Evolutionary conservation across 1,140 invertebrate species (phyloP), one percentile per base, ranked within the genome.

Genomic region (Temnothorax nylanderi): DNA sequence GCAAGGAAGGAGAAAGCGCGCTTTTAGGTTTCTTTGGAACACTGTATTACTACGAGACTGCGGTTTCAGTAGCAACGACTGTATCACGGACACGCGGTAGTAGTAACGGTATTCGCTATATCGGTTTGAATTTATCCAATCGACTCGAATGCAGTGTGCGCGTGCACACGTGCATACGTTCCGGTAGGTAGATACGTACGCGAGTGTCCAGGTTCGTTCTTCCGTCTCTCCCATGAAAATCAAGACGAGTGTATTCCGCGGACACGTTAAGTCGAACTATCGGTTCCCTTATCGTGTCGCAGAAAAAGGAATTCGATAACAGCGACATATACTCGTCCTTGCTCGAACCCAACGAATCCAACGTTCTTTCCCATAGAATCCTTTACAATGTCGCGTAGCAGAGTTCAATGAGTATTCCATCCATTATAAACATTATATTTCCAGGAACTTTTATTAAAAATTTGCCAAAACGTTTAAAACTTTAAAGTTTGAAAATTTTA

Each of bases 71-170:
- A 91, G 89, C 87, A 85, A 91, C 58, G 87, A 86, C 89, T 88
- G 74, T 88, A 91, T 90, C 89, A 76, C 49, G 21, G 69, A 72
- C 58, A 58, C 51, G 76, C 78, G 44, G 82, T 67, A 75, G 77
- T 75, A 51, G 87, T 90, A 91, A 90, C 90, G 90, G 90, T 91
- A 91, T 87, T 81, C 80, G 69, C 26, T 85, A 77, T 87, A 87
- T 90, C 74, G 87, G 60, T 88, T 91, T 91, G 81, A 91, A 88
- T 91, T 91, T 88, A 91, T 90, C 84, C 87, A 88, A 87, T 90
- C 84, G 65, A 44, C 75, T 32, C 21, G 74, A 85, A 64, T n/a
- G 56, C 69, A 47, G 16, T 26, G 51, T 56, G 51, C 65, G 76
- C 58, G 51, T 72, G 76, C 58, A 58, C 64, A 62, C 76, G 34